phyloP scores from a whole-genome alignment of 2,888 invertebrate species.

The Herminia tarsipennalis region DNA sequence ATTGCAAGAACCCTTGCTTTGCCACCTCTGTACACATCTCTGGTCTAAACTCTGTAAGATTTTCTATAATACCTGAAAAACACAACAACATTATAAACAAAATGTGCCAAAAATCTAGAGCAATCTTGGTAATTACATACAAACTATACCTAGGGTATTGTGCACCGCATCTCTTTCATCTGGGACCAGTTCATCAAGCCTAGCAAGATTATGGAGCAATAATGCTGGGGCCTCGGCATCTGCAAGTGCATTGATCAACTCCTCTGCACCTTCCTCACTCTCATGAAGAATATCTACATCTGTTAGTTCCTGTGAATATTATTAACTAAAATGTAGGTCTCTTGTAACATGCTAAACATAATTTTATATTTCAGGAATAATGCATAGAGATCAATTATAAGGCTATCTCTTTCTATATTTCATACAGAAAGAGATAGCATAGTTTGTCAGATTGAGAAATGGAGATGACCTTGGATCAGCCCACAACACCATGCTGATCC shows the following conservation, averaged over 20 bases:
- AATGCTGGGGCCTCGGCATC: conserved; percentile 96
- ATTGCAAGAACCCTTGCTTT: conserved; percentile 95
- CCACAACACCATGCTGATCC: too few relatives aligned
- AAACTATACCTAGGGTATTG: conserved; percentile 94
- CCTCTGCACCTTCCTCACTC: conserved; percentile 95
- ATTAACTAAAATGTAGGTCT: neutral
- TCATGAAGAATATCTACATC: conserved; percentile 98
- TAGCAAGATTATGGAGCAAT: conserved; percentile 96
- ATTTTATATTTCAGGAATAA: too few relatives aligned
- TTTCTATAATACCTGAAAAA: conserved; percentile 98
- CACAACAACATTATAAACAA: too few relatives aligned
- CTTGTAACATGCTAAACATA: too few relatives aligned
- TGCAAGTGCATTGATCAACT: conserved; percentile 94
- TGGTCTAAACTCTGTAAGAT: conserved; percentile 95
- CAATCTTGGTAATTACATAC: too few relatives aligned
- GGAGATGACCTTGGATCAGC: too few relatives aligned
- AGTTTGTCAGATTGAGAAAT: too few relatives aligned
- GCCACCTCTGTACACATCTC: conserved; percentile 94
- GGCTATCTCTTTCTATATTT: too few relatives aligned
- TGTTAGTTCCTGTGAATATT: conserved; percentile 91
- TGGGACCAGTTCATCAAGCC: conserved; percentile 96
- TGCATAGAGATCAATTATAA: too few relatives aligned
- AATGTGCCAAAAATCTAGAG: too few relatives aligned
- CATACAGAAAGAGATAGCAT: too few relatives aligned
- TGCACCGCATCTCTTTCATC: conserved; percentile 99